phyloP scores from a whole-genome alignment of 2,888 invertebrate species.

The Folsomia candida region DNA sequence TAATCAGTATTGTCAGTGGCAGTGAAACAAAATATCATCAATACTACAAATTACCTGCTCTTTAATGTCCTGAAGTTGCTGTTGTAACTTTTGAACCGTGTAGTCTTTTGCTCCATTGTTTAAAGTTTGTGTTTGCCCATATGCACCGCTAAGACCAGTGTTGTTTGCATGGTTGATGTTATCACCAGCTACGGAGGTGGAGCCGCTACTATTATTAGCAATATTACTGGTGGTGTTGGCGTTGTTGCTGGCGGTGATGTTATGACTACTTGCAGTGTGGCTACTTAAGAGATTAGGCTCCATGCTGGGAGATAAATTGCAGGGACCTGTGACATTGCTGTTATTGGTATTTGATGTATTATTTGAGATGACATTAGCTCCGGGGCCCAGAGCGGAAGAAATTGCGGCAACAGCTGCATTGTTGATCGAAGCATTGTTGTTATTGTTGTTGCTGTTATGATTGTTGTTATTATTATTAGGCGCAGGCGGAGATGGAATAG shows the following conservation, averaged over 20 bases:
- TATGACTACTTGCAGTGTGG: slow-evolving; percentile 31
- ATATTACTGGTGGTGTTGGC: slow-evolving; percentile 10
- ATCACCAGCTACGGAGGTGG: slow-evolving; percentile 39
- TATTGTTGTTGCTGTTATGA: slow-evolving; percentile 30
- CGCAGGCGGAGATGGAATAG: slow-evolving; percentile 25
- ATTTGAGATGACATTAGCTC: slow-evolving; percentile 31
- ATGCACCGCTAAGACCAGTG: slow-evolving; percentile 38
- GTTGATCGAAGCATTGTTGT: slow-evolving; percentile 33
- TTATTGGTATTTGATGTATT: slow-evolving; percentile 24
- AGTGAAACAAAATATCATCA: slow-evolving; percentile 5
- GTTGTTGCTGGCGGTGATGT: slow-evolving; percentile 2
- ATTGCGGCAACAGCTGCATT: slow-evolving; percentile 22
- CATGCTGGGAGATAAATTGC: slow-evolving; percentile 48
- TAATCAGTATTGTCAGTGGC: too few relatives aligned
- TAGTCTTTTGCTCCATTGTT: slow-evolving; percentile 69
- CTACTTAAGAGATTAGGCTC: slow-evolving; percentile 48
- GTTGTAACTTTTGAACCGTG: slow-evolving; percentile 80
- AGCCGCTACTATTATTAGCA: slow-evolving; percentile 12
- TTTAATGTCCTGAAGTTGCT: slow-evolving; percentile 94
- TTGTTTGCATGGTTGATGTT: slow-evolving; percentile 47
- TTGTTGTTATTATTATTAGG: slow-evolving; percentile 41
- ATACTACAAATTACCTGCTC: slow-evolving; percentile 70
- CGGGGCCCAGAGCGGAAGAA: slow-evolving; percentile 29
- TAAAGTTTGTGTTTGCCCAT: slow-evolving; percentile 55
- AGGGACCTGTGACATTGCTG: slow-evolving; percentile 25